Evolutionary conservation across 2,888 invertebrate genomes (phyloP).

Genomic region (Nymphalis c-album): DNA sequence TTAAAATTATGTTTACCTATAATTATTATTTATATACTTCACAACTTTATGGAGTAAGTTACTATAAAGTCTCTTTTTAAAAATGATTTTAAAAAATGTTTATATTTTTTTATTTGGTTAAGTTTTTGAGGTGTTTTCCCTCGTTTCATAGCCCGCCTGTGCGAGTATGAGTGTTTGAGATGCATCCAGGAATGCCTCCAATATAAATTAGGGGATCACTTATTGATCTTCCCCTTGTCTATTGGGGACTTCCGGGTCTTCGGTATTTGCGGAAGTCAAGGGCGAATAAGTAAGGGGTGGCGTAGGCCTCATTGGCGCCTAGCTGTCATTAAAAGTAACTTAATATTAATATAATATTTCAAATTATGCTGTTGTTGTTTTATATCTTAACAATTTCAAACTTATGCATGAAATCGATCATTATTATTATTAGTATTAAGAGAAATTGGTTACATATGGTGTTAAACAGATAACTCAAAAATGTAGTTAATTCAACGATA

Average conservation of each 20-base stretch:
- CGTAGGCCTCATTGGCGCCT: constrained; percentile 10
- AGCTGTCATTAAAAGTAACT: constrained; percentile 3
- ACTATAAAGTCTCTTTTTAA: too few relatives aligned
- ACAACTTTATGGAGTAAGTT: too few relatives aligned
- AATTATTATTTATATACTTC: too few relatives aligned
- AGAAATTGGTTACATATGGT: too few relatives aligned
- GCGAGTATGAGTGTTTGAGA: constrained; percentile 41
- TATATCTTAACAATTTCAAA: too few relatives aligned
- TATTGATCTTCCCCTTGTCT: constrained; percentile 53
- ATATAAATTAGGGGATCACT: constrained; percentile 45
- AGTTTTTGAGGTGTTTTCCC: neutral
- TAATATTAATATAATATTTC: neutral
- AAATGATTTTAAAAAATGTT: too few relatives aligned
- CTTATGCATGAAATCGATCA: too few relatives aligned
- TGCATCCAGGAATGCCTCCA: constrained; percentile 38
- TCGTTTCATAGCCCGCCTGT: constrained; percentile 34
- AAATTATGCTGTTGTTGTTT: neutral
- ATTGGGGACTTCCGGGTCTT: constrained; percentile 30
- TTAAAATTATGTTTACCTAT: too few relatives aligned
- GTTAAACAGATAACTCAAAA: too few relatives aligned
- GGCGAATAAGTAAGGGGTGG: neutral
- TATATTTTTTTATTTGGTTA: too few relatives aligned
- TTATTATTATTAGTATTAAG: too few relatives aligned
- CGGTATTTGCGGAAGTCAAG: constrained; percentile 14
- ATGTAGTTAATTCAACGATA: too few relatives aligned